A percentile compares a stretch with the other conserved stretches of the same genome.
These are phyloP conservation scores for Umimayanthus kanabou DNA, from an alignment of 92 coral and sea anemone species.

Conservation along the genomic window DNA sequence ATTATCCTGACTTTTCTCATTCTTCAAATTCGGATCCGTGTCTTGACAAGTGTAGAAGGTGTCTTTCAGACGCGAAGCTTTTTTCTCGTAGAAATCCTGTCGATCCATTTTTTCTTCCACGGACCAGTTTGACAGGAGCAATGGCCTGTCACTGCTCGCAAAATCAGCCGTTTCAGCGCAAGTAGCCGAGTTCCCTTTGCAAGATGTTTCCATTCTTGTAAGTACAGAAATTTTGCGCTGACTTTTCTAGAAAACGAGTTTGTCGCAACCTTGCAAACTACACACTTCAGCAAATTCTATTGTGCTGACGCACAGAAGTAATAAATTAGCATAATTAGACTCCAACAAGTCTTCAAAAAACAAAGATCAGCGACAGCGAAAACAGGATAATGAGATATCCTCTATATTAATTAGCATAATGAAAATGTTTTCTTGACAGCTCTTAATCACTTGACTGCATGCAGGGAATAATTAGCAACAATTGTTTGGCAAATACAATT, in stretches of 20 bases:
- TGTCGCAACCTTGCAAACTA: background rate
- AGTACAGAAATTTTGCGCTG: background rate
- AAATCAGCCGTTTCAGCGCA: background rate
- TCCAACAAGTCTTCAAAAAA: background rate
- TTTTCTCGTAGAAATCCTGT: conserved; percentile 39
- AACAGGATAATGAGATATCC: background rate
- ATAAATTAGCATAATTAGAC: conserved; percentile 28
- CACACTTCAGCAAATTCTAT: background rate
- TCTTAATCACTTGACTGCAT: too few relatives aligned
- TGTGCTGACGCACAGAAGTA: background rate
- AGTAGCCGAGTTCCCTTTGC: background rate
- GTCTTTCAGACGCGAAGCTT: conserved; percentile 22
- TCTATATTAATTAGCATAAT: too few relatives aligned
- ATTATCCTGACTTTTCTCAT: background rate
- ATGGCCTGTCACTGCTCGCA: conserved; percentile 7
- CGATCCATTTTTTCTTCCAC: conserved; percentile 35
- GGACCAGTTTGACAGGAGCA: conserved; percentile 38
- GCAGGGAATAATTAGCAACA: too few relatives aligned
- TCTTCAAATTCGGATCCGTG: background rate
- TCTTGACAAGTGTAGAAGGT: background rate
- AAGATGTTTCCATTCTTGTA: conserved; percentile 6
- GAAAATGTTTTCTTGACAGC: too few relatives aligned
- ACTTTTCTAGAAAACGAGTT: background rate
- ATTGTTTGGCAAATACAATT: too few relatives aligned
- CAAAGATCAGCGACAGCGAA: background rate